These are phyloP conservation scores for Myiothlypis coronata DNA, from an alignment of 2,797 vertebrate genomes.

Conservation along the genomic window DNA sequence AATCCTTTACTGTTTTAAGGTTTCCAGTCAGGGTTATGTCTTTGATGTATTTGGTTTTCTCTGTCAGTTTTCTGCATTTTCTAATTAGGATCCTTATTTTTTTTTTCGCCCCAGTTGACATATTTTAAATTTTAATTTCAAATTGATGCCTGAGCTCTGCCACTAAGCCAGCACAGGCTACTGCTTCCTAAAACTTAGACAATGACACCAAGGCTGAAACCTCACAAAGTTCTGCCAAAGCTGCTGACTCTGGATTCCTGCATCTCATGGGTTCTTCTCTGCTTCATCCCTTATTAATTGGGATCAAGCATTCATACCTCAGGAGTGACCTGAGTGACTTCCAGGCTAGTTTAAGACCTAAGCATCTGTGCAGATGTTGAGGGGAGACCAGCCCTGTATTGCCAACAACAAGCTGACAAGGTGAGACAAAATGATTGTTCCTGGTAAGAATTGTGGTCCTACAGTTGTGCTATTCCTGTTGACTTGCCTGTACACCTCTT, in stretches of 20 bases:
- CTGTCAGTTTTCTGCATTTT: neutral
- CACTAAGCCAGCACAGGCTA: neutral
- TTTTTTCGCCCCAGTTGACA: neutral
- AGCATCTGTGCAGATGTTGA: neutral
- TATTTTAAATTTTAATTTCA: neutral
- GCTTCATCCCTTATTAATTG: neutral
- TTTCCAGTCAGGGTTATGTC: neutral
- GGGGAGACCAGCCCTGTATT: neutral
- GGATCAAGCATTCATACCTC: neutral
- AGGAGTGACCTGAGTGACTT: neutral
- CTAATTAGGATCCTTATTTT: neutral
- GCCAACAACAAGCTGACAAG: neutral
- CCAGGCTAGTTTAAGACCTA: neutral
- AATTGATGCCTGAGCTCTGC: neutral
- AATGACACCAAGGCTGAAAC: neutral
- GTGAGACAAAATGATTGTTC: neutral
- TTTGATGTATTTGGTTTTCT: neutral
- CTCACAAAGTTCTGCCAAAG: neutral
- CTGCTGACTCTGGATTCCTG: neutral
- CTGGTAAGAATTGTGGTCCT: accelerated
- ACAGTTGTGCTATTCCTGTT: neutral
- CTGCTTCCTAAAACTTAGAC: neutral
- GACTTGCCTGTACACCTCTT: neutral
- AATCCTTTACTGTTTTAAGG: neutral
- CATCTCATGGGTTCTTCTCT: neutral